Evolutionary conservation across 2,113 vertebrate genomes (phyloP), one percentile per base, ranked within the genome.

Genomic region (Mohoua ochrocephala): DNA sequence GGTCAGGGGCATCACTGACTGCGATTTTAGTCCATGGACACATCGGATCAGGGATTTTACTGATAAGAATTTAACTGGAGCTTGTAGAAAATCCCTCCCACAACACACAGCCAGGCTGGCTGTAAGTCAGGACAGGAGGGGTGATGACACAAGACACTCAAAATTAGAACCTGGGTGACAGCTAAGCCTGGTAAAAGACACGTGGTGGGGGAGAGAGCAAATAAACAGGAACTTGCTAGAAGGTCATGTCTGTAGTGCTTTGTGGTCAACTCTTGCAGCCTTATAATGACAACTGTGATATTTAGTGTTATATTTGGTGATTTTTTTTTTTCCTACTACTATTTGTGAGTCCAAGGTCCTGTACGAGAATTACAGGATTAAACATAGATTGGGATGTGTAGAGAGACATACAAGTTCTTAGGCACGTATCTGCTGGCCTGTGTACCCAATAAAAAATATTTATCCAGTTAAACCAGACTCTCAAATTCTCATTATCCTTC

Each of bases 121-220:
- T 82, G 24, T 27, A 64, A 76, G 44, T 26, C 61, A 73, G 68
- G 61, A 57, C 61, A 35, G 70, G 37, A 47, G n/a, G n/a, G 37
- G 50, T 8, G 65, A 65, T 60, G 81, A 61, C 79, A 95, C 13
- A 52, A 86, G 57, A 69, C 27, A 35, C 26, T 79, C 63, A 44
- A 83, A 89, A 85, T 89, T 13, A 90, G 84, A 87, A 89, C 45
- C 23, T 14, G 45, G 42, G 49, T 79, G 61, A 85, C 61, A 79
- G 61, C 63, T 69, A 39, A 68, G 13, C 31, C 63, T 7, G 1
- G 30, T 37, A 47, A 63, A 64, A 84, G 45, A 56, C 0, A 3
- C 1, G 0, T 22, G n/a, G 30, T 3, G 1, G 7, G 10, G 27
- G 35, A 69, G 44, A 80, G 17, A 85, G 52, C 37, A 76, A 82